Percentiles rank a stretch among this genome's conserved stretches.
Conservation (phyloP, 2,113 vertebrate species). For the Oncorhynchus clarkii region DNA sequence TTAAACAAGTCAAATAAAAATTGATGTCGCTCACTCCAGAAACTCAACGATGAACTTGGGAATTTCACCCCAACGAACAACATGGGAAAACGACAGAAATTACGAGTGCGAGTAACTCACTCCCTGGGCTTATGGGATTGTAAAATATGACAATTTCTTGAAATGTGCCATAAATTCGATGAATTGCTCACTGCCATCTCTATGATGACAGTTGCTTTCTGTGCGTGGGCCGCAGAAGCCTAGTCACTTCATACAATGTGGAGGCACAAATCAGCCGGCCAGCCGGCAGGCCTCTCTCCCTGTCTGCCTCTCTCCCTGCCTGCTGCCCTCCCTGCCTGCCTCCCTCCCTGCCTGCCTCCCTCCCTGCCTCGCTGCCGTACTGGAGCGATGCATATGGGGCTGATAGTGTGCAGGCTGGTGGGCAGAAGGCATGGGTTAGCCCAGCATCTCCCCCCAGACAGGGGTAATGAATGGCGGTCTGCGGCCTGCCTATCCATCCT, state of each 20-base stretch:
- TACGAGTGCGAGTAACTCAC: constrained; percentile 88
- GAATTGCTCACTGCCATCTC: constrained; percentile 83
- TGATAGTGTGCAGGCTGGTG: constrained; percentile 73
- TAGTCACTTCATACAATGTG: constrained; percentile 90
- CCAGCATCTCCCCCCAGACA: constrained; percentile 74
- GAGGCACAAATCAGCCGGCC: constrained; percentile 90
- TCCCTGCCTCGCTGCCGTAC: constrained; percentile 38
- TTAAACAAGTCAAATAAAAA: constrained; percentile 78
- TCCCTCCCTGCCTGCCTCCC: neutral
- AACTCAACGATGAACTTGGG: constrained; percentile 66
- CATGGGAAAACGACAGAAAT: constrained; percentile 83
- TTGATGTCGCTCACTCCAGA: constrained; percentile 71
- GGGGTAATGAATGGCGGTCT: constrained; percentile 84
- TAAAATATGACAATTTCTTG: constrained; percentile 93
- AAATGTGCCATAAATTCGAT: constrained; percentile 91
- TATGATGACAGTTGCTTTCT: constrained; percentile 86
- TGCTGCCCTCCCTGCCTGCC: constrained; percentile 14
- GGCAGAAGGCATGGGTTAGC: constrained; percentile 66
- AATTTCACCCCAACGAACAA: constrained; percentile 84
- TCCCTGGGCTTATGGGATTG: constrained; percentile 90
- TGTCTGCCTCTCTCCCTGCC: neutral
- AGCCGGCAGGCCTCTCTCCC: too few species aligned
- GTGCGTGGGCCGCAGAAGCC: constrained; percentile 79
- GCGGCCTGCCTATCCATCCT: constrained; percentile 76
- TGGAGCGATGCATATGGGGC: constrained; percentile 76